Percentiles rank a stretch among this genome's conserved stretches.
phyloP scores from a whole-genome alignment of 2,888 invertebrate genomes.

The Cistogaster globosa region DNA sequence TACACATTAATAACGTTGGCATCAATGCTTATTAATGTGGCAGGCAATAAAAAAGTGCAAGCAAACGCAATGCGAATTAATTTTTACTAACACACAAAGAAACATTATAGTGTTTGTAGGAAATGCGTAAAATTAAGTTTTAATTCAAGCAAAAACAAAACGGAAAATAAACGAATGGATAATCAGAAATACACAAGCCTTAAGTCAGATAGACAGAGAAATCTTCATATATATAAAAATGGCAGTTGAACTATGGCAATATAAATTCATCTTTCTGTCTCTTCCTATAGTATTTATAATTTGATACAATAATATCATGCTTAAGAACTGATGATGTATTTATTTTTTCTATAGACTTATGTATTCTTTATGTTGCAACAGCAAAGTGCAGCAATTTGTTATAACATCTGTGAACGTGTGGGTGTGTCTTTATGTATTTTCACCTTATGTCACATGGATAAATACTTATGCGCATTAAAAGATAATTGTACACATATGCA shows the following conservation, averaged over 20 bases:
- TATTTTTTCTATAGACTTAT: not conserved
- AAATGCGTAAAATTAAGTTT: slow-evolving; percentile 39
- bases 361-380: not conserved
- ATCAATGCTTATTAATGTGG: slow-evolving; percentile 14
- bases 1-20: slow-evolving; percentile 1
- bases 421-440: not conserved
- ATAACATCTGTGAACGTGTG: not conserved
- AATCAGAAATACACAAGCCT: slow-evolving; percentile 12
- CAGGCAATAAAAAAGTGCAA: slow-evolving; percentile 1
- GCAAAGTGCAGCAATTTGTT: slow-evolving; percentile 19
- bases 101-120: slow-evolving; percentile 2
- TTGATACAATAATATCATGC: slow-evolving; percentile 47
- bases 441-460: slow-evolving; percentile 43
- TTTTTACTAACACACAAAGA: slow-evolving; percentile 8
- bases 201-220: slow-evolving; percentile 2
- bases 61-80: slow-evolving; percentile 10
- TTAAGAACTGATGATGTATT: slow-evolving; percentile 38
- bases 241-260: slow-evolving; percentile 55
- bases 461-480: slow-evolving; percentile 27
- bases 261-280: slow-evolving; percentile 16
- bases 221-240: not conserved
- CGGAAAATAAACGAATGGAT: slow-evolving; percentile 23
- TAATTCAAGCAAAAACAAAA: slow-evolving; percentile 32
- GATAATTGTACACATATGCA: slow-evolving; percentile 1
- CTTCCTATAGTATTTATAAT: slow-evolving; percentile 37